A percentile compares a stretch with the other conserved stretches of the same genome.
Conservation (phyloP, 2,888 invertebrate species). For the Himalopsyche japonica region DNA sequence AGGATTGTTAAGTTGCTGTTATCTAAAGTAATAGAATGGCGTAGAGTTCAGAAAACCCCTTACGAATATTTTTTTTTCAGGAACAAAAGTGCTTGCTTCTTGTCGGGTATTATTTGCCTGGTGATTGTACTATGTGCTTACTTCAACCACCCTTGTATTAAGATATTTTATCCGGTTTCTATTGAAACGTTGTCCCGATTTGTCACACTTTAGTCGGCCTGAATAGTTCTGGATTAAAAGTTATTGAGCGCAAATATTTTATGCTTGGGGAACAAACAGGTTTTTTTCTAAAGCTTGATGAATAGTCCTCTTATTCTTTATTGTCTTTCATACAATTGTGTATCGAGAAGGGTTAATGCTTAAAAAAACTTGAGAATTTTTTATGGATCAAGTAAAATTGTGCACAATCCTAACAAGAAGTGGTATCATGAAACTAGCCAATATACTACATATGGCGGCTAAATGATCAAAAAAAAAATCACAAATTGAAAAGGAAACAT, state of each 20-base stretch:
- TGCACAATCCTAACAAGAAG: neutral
- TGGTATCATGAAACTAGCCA: neutral
- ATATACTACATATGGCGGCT: too few relatives aligned
- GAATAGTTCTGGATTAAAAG: neutral
- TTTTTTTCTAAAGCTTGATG: neutral
- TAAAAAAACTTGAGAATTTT: neutral
- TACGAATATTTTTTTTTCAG: too few relatives aligned
- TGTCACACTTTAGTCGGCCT: conserved; percentile 33
- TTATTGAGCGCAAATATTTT: neutral
- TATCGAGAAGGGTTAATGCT: neutral
- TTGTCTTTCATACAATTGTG: neutral
- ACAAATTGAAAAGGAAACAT: too few relatives aligned
- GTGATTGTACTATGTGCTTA: too few relatives aligned
- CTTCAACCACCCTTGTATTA: conserved; percentile 9
- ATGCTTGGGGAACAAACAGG: neutral
- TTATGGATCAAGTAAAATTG: neutral
- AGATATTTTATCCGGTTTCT: conserved; percentile 36
- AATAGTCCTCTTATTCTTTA: neutral
- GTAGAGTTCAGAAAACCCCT: too few relatives aligned
- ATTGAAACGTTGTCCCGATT: conserved; percentile 27
- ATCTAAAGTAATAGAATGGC: too few relatives aligned
- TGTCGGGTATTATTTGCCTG: too few relatives aligned
- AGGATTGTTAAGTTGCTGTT: too few relatives aligned
- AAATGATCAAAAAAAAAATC: too few relatives aligned
- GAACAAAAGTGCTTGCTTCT: too few relatives aligned